Percentiles rank a stretch among this genome's conserved stretches.
Evolutionary conservation across 1,140 invertebrate species (phyloP).

Genomic region (Ceratosolen fusciceps): DNA sequence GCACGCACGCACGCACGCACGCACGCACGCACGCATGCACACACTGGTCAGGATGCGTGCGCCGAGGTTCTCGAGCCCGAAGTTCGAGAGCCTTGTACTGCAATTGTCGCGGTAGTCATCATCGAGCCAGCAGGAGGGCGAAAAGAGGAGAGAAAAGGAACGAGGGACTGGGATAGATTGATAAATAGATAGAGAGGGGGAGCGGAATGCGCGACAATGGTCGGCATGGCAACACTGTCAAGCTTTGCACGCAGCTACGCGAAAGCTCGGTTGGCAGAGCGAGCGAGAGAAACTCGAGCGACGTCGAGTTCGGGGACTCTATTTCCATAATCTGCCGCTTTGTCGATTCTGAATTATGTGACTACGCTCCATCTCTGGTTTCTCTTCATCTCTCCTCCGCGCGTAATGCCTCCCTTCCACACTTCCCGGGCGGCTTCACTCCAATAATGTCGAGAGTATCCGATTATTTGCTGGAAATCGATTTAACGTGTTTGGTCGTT

Average conservation of each 20-base stretch:
- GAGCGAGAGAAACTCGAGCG: slow-evolving; percentile 50
- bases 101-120: not conserved
- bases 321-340: slow-evolving; percentile 72
- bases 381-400: slow-evolving; percentile 41
- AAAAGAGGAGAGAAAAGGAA: not conserved
- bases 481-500: slow-evolving; percentile 67
- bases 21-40: not conserved
- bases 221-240: slow-evolving; percentile 65
- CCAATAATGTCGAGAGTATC: slow-evolving; percentile 55
- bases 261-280: slow-evolving; percentile 37
- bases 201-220: slow-evolving; percentile 59
- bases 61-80: not conserved
- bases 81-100: not conserved
- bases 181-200: not conserved
- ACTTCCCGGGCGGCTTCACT: not conserved
- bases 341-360: slow-evolving; percentile 72
- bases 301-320: slow-evolving; percentile 63
- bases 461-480: slow-evolving; percentile 70
- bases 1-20: not conserved
- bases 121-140: not conserved
- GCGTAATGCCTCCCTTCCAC: slow-evolving; percentile 4
- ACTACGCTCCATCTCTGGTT: slow-evolving; percentile 63
- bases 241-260: slow-evolving; percentile 54
- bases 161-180: not conserved
- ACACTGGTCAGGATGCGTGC: not conserved